Evolutionary conservation across 1,140 invertebrate species (phyloP).

Genomic region (Drosophila simulans): DNA sequence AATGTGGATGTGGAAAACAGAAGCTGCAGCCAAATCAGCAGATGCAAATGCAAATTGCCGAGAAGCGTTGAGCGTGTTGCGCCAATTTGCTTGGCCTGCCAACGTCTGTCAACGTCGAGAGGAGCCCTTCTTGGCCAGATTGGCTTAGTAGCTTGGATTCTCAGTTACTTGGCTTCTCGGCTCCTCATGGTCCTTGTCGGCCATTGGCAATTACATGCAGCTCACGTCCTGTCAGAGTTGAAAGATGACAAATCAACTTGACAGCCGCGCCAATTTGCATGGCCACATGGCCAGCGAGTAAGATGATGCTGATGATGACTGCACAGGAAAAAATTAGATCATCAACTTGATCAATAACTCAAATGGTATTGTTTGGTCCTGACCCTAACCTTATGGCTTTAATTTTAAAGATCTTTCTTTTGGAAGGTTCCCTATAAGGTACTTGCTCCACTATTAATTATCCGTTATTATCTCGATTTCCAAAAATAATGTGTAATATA

Average conservation of each 20-base stretch:
- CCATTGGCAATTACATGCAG: slow-evolving; percentile 73
- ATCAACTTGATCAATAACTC: no score
- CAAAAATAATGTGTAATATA: background rate
- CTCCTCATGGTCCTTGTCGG: slow-evolving; percentile 33
- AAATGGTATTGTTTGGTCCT: no score
- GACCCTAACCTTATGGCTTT: no score
- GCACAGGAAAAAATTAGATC: slow-evolving; percentile 6
- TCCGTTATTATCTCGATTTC: background rate
- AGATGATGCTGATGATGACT: slow-evolving; percentile 53
- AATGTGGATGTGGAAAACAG: slow-evolving; percentile 1
- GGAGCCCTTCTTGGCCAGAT: slow-evolving; percentile 41
- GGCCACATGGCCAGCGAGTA: slow-evolving; percentile 59
- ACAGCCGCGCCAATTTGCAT: slow-evolving; percentile 79
- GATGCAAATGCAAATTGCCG: slow-evolving; percentile 51
- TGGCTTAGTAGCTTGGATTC: slow-evolving; percentile 1
- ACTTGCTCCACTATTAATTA: no score
- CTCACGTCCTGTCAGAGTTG: slow-evolving; percentile 81
- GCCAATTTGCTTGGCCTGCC: slow-evolving; percentile 78
- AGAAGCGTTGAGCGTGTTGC: slow-evolving; percentile 57
- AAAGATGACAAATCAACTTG: slow-evolving; percentile 82
- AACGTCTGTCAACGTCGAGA: slow-evolving; percentile 67
- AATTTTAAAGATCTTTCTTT: no score
- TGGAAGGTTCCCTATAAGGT: no score
- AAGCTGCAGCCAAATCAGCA: slow-evolving; percentile 7
- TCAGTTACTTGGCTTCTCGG: slow-evolving; percentile 7